Conservation (phyloP, 2,797 vertebrate species). For the Salmo trutta region DNA sequence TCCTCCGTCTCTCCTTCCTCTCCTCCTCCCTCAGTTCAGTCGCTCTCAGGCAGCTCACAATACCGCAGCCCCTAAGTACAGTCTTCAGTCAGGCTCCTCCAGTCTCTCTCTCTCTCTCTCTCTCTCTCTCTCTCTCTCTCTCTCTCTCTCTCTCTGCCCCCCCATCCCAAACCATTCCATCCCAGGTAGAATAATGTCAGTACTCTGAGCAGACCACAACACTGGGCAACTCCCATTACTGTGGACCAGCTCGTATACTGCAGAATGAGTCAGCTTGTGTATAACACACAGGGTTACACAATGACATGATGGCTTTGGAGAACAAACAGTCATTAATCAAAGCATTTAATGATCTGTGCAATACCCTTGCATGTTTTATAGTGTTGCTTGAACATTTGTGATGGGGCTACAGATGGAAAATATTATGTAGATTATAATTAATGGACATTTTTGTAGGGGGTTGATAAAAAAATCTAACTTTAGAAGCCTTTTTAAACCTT, state of each 20-base stretch:
- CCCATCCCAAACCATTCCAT: constrained; percentile 13
- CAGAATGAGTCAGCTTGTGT: constrained; percentile 15
- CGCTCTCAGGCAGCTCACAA: constrained; percentile 55
- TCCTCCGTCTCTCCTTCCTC: constrained; percentile 28
- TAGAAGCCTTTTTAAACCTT: too few relatives aligned
- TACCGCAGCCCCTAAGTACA: constrained; percentile 66
- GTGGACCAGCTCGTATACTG: neutral
- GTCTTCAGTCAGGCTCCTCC: constrained; percentile 47
- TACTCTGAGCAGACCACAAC: constrained; percentile 52
- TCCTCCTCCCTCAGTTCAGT: constrained; percentile 40
- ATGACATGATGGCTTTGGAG: constrained; percentile 31
- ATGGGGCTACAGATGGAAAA: neutral
- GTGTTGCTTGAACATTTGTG: neutral
- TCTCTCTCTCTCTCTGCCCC: too few relatives aligned
- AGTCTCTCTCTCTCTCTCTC: neutral
- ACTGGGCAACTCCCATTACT: constrained; percentile 30
- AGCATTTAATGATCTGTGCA: neutral
- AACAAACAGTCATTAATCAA: constrained; percentile 47
- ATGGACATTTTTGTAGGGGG: too few relatives aligned
- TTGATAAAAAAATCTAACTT: too few relatives aligned
- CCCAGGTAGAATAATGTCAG: constrained; percentile 20
- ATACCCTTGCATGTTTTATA: neutral
- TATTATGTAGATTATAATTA: too few relatives aligned
- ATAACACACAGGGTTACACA: constrained; percentile 39
- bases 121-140: too few relatives aligned